Evolutionary conservation across 2,113 vertebrate species (phyloP), one percentile per base, ranked within the genome.

Genomic region (Malurus elegans): DNA sequence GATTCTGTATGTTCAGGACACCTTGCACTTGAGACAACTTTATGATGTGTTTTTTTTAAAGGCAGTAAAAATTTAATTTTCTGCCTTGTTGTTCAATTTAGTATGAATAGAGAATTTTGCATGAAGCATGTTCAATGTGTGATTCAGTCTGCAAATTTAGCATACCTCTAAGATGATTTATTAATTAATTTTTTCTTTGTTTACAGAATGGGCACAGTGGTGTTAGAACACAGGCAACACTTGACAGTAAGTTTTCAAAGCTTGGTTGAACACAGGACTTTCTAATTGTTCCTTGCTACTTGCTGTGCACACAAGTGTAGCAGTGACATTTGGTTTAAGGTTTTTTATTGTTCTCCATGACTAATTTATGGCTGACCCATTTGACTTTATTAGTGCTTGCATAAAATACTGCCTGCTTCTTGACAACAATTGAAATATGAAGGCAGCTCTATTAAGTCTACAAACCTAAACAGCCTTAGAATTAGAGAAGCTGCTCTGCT

Each of bases 141-240:
- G 67, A 72, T 85, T 88, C 16, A 57, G 24, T 76, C n/a, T 92
- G 62, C 82, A 71, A 53, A 38, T 53, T 12, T 53, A 64, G 23
- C 64, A n/a, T 42, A n/a, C 51, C 24, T 81, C 31, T 58, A n/a
- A 42, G 36, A 36, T 45, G 16, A 72, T 60, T 82, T 69, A 84
- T 56, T 90, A 13, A 91, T 86, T 93, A 1, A 64, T 76, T 95
- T 90, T 88, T 96, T 16, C 94, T 95, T 95, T 97, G 47, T 79
- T 97, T 94, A 58, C 95, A 99, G 99, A 99, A 99, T 1, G 99
- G 99, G 92, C 98, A 98, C 92, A 98, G 98, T 58, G 95, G 98
- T 97, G 97, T 98, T 92, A 98, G 98, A 97, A 98, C 98, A 70
- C 98, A 98, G 94, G 97, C 98, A 96, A 93, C 98, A 92, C 95